Evolutionary conservation across 2,113 vertebrate species (phyloP), one percentile per base, ranked within the genome.

Genomic region (Leucopsar rothschildi): DNA sequence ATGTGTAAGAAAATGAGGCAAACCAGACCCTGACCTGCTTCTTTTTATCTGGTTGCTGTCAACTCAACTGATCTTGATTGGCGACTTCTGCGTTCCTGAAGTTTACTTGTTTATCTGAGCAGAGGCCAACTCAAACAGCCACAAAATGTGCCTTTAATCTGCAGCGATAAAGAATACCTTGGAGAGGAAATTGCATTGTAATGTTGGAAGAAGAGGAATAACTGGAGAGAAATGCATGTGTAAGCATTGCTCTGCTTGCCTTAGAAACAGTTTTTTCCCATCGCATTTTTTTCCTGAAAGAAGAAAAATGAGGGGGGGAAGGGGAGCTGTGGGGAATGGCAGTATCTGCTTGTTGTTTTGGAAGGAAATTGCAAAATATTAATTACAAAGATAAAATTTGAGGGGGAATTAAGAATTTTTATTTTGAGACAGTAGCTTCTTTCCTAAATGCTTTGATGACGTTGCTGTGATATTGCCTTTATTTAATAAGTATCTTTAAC

Each of bases 21-120:
- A 97, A 94, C 39, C 97, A 97, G 97, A 96, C 65, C 87, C 91
- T 82, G 95, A 96, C 95, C 96, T 96, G 94, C 84, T 96, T 21
- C 93, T 94, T 86, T 95, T 97, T 96, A 94, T 97, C 95, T 96
- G 57, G 55, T 73, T 93, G 86, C 96, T 27, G 93, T 97, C 96
- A 95, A 11, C 92, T 60, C 82, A 19, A 83, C 84, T 57, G 76
- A 82, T 96, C 93, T 86, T 80, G 90, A 94, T 96, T 92, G 94
- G 66, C 44, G 52, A 73, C 72, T 88, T 42, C 83, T 95, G 93
- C 69, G 59, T 92, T 95, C 92, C 88, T 96, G 91, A 72, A 91
- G 96, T 96, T 97, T 96, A 90, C 96, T 96, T 96, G 97, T 96
- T 97, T 97, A 96, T 95, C 93, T 95, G 88, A 93, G 96, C 69